Evolutionary conservation across 2,113 vertebrate genomes (phyloP).

Genomic region (Poeciliopsis retropinna): DNA sequence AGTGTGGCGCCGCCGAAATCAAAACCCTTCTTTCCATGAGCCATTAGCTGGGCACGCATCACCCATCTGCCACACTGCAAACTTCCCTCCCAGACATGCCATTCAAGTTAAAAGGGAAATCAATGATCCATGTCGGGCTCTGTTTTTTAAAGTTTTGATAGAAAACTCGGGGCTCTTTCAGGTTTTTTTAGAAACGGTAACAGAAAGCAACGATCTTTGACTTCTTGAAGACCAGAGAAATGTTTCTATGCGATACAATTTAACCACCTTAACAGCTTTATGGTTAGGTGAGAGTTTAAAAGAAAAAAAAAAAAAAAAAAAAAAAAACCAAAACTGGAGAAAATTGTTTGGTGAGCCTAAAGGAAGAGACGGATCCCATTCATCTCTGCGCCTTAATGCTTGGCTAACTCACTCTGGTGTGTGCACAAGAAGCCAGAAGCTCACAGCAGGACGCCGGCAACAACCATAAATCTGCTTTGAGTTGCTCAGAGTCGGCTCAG

Average conservation of each 20-base stretch:
- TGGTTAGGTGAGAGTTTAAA: slow-evolving; percentile 67
- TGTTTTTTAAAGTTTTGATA: slow-evolving; percentile 36
- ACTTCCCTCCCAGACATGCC: slow-evolving; percentile 46
- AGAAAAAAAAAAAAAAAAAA: slow-evolving; percentile 15
- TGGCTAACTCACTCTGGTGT: slow-evolving; percentile 41
- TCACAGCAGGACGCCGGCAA: slow-evolving; percentile 56
- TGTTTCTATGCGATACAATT: slow-evolving; percentile 59
- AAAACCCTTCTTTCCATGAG: slow-evolving; percentile 55
- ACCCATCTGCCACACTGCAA: slow-evolving; percentile 63
- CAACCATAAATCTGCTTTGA: slow-evolving; percentile 63
- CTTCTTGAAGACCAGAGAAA: neutral
- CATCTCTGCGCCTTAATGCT: slow-evolving; percentile 40
- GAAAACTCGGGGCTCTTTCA: slow-evolving; percentile 20
- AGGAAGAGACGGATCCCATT: slow-evolving; percentile 33
- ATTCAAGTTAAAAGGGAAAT: slow-evolving; percentile 44
- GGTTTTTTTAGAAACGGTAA: slow-evolving; percentile 11
- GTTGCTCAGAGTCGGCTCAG: slow-evolving; percentile 52
- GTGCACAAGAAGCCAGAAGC: slow-evolving; percentile 38
- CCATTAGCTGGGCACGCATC: slow-evolving; percentile 48
- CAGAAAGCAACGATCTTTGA: slow-evolving; percentile 54
- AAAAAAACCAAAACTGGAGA: slow-evolving; percentile 21
- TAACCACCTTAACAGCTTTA: slow-evolving; percentile 73
- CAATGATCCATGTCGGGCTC: slow-evolving; percentile 48
- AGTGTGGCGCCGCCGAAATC: slow-evolving; percentile 62
- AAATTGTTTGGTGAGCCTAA: slow-evolving; percentile 21